Evolutionary conservation across 2,797 vertebrate species (phyloP), one percentile per base, ranked within the genome.

Genomic region (Vipera ursinii): DNA sequence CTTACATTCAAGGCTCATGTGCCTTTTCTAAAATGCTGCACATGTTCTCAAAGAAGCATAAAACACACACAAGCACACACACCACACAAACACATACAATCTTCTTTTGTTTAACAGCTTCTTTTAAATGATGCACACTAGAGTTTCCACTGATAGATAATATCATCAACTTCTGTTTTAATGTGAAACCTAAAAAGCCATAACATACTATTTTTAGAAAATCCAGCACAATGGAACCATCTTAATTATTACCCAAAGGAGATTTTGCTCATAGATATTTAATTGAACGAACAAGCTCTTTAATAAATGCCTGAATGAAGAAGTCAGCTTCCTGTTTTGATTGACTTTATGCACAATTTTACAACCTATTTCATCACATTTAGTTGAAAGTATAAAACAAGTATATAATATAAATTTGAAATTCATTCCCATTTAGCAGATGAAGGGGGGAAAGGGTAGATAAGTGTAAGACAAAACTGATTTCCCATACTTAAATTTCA

Each of bases 1-100:
- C 98, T 98, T 98, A 98, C 98, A 98, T 98, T 98, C 98, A 98
- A 98, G 98, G 98, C 98, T 98, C 98, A 98, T 98, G 98, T 98
- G 98, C 98, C 97, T 97, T 98, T 97, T 97, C 97, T 98, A 97
- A 98, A 98, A 98, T 96, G 97, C 98, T 98, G 98, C 98, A 97
- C 97, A 97, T 97, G 98, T 97, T 98, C 97, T 96, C 97, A 96
- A 96, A 96, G 96, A 97, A 97, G 95, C 96, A 97, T 96, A 97
- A 97, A 97, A 56, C 59, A 63, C 38, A 32, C 51, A 38, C 60
- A 59, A 2, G 32, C 15, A 73, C 32, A 38, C 15, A 14, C 7
- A 44, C 89, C 89, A 90, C 32, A 86, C 51, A 97, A 95, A 97
- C 97, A 95, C 97, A 98, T 98, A 97, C 97, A 95, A 96, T 97